Evolutionary conservation across 2,113 vertebrate species (phyloP), one percentile per base, ranked within the genome.

Genomic region (Cinclus mexicanus): DNA sequence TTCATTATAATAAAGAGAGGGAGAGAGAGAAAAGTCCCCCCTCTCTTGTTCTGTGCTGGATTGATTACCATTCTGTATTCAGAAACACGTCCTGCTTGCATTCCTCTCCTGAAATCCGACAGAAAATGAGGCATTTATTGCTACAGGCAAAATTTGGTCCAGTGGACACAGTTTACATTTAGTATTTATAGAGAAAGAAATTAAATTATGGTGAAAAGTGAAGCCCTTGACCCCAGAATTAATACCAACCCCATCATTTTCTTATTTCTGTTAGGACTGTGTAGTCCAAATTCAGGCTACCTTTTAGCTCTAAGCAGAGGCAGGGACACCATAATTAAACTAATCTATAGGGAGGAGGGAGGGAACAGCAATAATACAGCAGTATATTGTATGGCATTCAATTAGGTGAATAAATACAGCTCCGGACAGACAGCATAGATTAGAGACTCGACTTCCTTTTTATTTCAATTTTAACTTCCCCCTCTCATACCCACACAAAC

Each of bases 11-110:
- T 98, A 98, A 98, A 98, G 98, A 98, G 98, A 98, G 98, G 96
- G 98, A 97, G 98, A 97, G 93, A 90, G 93, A 97, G 92, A 96
- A 89, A 95, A 95, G 82, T 96, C 91, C 95, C 97, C 96, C 91
- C 72, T 97, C 96, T 97, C 97, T 98, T 98, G 98, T 98, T 98
- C 98, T 98, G 97, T 97, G 97, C 98, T 97, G 98, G 97, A 98
- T 98, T 99, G 99, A 99, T 99, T 98, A 98, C 98, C 97, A 98
- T 98, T 99, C 98, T 98, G 98, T 98, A 99, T 99, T 99, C 99
- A 99, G 97, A 98, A 98, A 98, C 99, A 99, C 99, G 99, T 98
- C 97, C 96, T 96, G 96, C 95, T 97, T 97, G 95, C 98, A 98
- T 98, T 98, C 98, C 98, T 98, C 97, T 98, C 97, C 98, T 98